Evolutionary conservation across 2,888 invertebrate genomes (phyloP).

Genomic region (Aphidoletes aphidimyza): DNA sequence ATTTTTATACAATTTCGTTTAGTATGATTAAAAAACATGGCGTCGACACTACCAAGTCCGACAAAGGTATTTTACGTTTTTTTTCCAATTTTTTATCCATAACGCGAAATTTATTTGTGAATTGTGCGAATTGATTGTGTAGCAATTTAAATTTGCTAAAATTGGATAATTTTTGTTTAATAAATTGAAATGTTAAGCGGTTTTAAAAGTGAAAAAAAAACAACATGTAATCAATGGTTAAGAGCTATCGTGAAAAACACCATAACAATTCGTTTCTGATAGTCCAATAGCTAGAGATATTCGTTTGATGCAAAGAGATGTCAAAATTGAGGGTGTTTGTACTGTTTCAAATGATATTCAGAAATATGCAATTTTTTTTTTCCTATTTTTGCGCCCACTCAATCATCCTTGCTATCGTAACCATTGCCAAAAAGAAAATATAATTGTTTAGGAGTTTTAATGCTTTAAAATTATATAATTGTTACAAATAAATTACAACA

Average conservation of each 20-base stretch:
- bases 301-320: background rate
- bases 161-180: background rate
- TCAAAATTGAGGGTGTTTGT: constrained; percentile 34
- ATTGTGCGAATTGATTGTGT: background rate
- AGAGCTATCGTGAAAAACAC: background rate
- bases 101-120: background rate
- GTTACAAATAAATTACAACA: background rate
- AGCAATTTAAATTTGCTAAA: background rate
- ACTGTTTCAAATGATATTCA: background rate
- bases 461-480: background rate
- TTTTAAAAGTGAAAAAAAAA: background rate
- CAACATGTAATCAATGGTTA: no score
- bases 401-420: no score
- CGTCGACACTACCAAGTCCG: constrained; percentile 54
- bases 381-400: no score
- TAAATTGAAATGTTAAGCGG: no score
- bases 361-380: no score
- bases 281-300: constrained; percentile 1
- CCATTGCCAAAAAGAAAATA: background rate
- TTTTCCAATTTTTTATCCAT: background rate
- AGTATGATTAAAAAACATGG: constrained; percentile 54
- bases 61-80: constrained; percentile 41
- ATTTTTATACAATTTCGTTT: constrained; percentile 19
- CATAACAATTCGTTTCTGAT: constrained; percentile 18
- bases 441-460: no score